Evolutionary conservation across 2,113 vertebrate species (phyloP).

Genomic region (Oryzias melastigma): DNA sequence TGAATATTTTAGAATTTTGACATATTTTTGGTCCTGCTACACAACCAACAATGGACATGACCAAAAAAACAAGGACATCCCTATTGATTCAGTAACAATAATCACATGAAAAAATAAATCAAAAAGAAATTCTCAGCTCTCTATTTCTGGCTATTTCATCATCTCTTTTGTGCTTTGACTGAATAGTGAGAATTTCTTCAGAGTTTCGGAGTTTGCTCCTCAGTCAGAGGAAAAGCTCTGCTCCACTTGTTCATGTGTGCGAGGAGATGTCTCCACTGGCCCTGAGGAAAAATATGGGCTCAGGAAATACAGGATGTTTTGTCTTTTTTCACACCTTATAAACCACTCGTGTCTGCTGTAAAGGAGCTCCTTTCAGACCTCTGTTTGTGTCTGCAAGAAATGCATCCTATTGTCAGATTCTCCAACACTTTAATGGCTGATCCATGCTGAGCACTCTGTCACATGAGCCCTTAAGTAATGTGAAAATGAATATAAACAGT

Average conservation of each 20-base stretch:
- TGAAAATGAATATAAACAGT: too few species aligned
- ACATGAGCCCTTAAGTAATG: too few species aligned
- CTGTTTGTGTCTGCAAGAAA: neutral
- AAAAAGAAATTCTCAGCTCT: too few species aligned
- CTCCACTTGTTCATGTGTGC: constrained; percentile 21
- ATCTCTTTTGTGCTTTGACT: too few species aligned
- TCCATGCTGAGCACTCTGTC: neutral
- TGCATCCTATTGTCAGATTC: neutral
- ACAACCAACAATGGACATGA: too few species aligned
- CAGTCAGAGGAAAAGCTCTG: constrained; percentile 30
- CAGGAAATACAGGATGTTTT: neutral
- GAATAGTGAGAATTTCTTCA: too few species aligned
- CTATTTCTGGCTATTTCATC: too few species aligned
- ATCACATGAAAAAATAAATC: too few species aligned
- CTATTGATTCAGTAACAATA: too few species aligned
- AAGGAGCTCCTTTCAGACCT: neutral
- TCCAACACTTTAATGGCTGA: neutral
- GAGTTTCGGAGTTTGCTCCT: constrained; percentile 24
- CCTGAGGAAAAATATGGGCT: constrained; percentile 16
- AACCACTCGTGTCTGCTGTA: neutral
- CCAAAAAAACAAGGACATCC: too few species aligned
- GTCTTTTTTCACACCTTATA: neutral
- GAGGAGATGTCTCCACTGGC: constrained; percentile 31
- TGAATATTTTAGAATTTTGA: too few species aligned
- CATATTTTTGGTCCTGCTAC: too few species aligned